A percentile compares a stretch with the other conserved stretches of the same genome.
Conservation (phyloP, 2,113 vertebrate genomes). For the Egretta garzetta region DNA sequence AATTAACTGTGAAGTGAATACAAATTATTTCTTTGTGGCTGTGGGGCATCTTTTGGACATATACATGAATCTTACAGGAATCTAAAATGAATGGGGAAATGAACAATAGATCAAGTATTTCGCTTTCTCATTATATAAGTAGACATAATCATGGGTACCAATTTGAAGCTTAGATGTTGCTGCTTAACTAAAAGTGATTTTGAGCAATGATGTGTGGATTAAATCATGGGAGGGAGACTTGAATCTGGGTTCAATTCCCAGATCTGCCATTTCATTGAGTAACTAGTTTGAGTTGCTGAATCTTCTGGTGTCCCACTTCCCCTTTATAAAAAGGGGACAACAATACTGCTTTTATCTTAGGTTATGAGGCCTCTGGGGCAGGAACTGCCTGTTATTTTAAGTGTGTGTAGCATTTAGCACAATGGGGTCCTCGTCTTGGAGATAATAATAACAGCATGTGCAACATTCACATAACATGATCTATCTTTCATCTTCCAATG, state of each 20-base stretch:
- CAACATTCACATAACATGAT: not conserved
- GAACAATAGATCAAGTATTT: not conserved
- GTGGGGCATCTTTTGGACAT: not conserved
- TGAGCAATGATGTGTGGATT: not conserved
- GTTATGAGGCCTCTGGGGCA: constrained; percentile 26
- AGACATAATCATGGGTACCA: not conserved
- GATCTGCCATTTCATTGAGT: not conserved
- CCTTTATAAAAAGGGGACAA: not conserved
- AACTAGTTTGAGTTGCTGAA: not conserved
- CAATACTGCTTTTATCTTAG: constrained; percentile 39
- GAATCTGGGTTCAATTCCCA: not conserved
- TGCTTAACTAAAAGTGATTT: not conserved
- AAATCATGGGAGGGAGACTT: not conserved
- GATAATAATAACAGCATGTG: constrained; percentile 62
- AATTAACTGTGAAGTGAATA: not conserved
- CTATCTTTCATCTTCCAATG: constrained; percentile 41
- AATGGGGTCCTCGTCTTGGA: constrained; percentile 42
- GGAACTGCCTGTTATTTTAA: constrained; percentile 15
- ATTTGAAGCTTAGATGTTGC: not conserved
- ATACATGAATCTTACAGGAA: not conserved
- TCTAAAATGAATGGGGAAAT: not conserved
- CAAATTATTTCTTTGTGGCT: not conserved
- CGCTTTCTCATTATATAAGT: not conserved
- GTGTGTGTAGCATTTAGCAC: not conserved
- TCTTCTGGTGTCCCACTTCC: constrained; percentile 36